phyloP scores from a whole-genome alignment of 2,888 invertebrate species.

The Tubulanus polymorphus region DNA sequence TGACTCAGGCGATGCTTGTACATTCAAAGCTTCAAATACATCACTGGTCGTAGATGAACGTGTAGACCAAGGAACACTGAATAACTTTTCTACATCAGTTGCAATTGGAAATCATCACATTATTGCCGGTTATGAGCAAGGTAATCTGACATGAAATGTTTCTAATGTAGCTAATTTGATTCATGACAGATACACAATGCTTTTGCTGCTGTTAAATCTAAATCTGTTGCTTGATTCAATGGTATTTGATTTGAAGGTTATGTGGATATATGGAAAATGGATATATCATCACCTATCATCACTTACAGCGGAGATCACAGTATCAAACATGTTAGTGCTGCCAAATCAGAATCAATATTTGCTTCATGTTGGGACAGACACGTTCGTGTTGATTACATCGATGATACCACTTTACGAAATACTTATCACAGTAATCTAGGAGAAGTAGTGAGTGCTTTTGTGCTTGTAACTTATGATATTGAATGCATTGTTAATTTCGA shows the following conservation, averaged over 20 bases:
- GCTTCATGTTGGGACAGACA: neutral
- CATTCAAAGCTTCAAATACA: slow-evolving; percentile 38
- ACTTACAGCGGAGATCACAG: neutral
- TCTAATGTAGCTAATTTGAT: no score
- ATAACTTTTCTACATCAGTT: slow-evolving; percentile 31
- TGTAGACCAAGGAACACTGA: slow-evolving; percentile 26
- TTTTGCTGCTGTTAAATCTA: no score
- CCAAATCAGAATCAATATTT: no score
- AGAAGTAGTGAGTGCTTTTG: no score
- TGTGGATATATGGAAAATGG: slow-evolving; percentile 45
- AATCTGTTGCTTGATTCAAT: no score
- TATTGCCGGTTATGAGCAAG: slow-evolving; percentile 40
- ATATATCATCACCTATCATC: neutral
- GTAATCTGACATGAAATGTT: no score
- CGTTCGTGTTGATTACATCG: neutral
- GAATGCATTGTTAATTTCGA: no score
- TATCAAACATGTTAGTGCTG: neutral
- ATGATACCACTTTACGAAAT: no score
- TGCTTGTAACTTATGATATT: no score
- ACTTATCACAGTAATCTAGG: no score
- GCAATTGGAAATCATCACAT: slow-evolving; percentile 26
- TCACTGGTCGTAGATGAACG: slow-evolving; percentile 32
- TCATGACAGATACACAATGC: no score
- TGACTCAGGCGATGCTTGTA: slow-evolving; percentile 27
- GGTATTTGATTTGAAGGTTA: slow-evolving; percentile 29